Percentiles rank a stretch among this genome's conserved stretches.
phyloP scores from a whole-genome alignment of 2,113 vertebrate genomes.

The Taxidea taxus region DNA sequence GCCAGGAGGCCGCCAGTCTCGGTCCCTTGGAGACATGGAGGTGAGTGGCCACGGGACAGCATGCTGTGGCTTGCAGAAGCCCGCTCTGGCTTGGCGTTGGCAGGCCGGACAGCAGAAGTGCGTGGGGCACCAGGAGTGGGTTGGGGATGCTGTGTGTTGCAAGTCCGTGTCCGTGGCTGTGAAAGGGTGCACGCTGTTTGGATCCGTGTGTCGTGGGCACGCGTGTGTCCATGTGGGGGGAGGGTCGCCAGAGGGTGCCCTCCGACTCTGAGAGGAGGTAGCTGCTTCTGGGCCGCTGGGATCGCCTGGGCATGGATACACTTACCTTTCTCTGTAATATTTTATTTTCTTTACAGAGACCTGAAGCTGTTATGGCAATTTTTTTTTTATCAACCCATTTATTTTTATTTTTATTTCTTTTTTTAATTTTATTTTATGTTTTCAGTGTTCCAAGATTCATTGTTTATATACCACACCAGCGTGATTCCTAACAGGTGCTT shows the following conservation, averaged over 20 bases:
- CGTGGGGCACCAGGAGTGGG: not conserved
- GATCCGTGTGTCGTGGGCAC: fast-evolving
- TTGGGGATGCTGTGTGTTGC: not conserved
- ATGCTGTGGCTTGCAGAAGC: not conserved
- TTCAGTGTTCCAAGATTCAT: too few relatives aligned
- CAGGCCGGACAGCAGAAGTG: fast-evolving
- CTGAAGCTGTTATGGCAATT: too few relatives aligned
- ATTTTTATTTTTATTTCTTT: too few relatives aligned
- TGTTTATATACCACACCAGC: too few relatives aligned
- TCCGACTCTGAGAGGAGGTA: too few relatives aligned
- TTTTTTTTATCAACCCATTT: too few relatives aligned
- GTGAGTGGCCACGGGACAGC: not conserved
- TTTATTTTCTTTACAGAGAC: not conserved
- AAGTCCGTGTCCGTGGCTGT: fast-evolving
- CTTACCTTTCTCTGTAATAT: too few relatives aligned
- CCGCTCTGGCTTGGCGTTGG: not conserved
- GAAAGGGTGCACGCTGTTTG: not conserved
- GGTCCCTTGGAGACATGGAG: not conserved
- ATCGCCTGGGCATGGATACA: not conserved
- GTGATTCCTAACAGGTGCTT: too few relatives aligned
- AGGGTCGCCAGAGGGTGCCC: not conserved
- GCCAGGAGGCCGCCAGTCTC: not conserved
- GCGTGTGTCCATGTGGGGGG: not conserved
- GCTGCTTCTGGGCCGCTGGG: not conserved
- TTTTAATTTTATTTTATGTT: too few relatives aligned